Evolutionary conservation across 2,113 vertebrate genomes (phyloP).

Genomic region (Gavialis gangeticus): DNA sequence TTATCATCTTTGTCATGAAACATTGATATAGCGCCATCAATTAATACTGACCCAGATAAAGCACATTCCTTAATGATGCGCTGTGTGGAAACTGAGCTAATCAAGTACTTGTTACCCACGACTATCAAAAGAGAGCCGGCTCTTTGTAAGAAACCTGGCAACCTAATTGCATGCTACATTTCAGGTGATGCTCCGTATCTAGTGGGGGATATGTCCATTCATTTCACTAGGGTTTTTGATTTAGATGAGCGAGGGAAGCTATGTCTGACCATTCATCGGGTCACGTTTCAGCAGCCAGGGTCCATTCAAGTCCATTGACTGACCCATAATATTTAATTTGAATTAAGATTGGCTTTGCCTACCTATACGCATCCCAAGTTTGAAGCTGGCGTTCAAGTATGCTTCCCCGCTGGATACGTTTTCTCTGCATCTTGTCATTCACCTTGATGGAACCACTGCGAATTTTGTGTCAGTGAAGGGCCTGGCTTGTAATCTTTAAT

Average conservation of each 20-base stretch:
- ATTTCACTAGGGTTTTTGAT: background rate
- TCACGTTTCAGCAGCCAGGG: background rate
- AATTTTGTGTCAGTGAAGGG: background rate
- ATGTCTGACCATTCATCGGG: accelerated
- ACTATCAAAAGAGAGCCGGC: background rate
- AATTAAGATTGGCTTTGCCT: background rate
- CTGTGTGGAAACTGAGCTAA: background rate
- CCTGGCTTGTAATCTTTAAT: background rate
- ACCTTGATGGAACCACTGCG: background rate
- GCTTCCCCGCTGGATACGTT: background rate
- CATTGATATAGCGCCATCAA: background rate
- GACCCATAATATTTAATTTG: background rate
- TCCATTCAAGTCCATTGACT: too few species aligned
- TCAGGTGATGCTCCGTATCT: background rate
- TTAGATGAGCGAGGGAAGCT: background rate
- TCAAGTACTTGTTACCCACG: background rate
- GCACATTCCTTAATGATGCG: background rate
- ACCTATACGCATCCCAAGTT: background rate
- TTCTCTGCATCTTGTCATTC: background rate
- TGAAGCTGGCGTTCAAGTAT: background rate
- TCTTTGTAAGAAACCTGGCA: background rate
- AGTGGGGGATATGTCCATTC: background rate
- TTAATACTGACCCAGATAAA: background rate
- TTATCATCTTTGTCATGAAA: background rate
- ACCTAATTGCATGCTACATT: background rate